Evolutionary conservation across 2,888 invertebrate species (phyloP), one percentile per base, ranked within the genome.

Genomic region (Pandemis cinnamomeana): DNA sequence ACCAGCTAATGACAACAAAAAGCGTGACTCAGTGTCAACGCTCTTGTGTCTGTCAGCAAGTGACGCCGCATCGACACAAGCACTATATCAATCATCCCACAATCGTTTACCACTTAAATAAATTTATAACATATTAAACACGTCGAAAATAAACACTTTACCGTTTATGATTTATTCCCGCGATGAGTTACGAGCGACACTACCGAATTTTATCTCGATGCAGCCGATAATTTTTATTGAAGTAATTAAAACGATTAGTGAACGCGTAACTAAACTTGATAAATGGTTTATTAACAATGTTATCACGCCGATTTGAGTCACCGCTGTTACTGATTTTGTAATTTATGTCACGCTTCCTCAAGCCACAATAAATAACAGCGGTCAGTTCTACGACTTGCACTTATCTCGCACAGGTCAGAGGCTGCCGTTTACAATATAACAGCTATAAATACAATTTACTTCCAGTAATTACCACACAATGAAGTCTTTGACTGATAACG

Each of bases 91-190:
- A 93, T 93, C 93, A 93, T 44, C 85, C 86, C 85, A 90, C 93
- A 92, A 92, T 91, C 92, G 89, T 90, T 86, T 80, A 89, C 91
- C 93, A 93, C 93, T 93, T 93, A 92, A 92, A 93, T 92, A 92
- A 92, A 93, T 94, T 94, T 93, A 93, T 92, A 93, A 92, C 93
- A 91, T 92, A 93, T 92, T 93, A 94, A 93, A 91, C 92, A 92
- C 92, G 87, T 91, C 88, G 86, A 92, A 91, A 93, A 93, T 93
- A 94, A 93, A 94, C 93, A 93, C 91, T 92, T 92, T 90, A 89
- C 90, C 84, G 89, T 89, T 89, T 93, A 93, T 94, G 94, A 94
- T 94, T 94, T 93, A 94, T 93, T 91, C 89, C 87, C 80, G 85
- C 27, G 86, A 91, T 93, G 92, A 93, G 89, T 92, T 93, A 93